Evolutionary conservation across 2,888 invertebrate genomes (phyloP), one percentile per base, ranked within the genome.

Genomic region (Nasonia oneida): DNA sequence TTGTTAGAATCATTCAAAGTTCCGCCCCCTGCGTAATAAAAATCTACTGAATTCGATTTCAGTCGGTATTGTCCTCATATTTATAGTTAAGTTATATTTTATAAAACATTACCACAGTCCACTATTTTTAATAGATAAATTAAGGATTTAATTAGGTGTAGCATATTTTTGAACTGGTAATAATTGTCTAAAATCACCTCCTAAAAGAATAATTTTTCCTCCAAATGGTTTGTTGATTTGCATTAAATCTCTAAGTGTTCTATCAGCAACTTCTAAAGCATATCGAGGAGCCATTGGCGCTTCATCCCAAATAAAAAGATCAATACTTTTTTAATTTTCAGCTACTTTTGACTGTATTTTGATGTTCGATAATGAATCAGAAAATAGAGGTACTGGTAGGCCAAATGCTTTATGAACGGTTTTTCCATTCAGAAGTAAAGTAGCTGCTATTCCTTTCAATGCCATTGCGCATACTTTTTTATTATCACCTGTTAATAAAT

Each of bases 51-150:
- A 74, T 37, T 73, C 71, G 0, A 73, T 6, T 39, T 74, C 71
- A n/a, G 12, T 2, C 1, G 4, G 3, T 3, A 2, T 4, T 37
- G 37, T 39, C 12, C 71, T 71, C n/a, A 71, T 39, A 39, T 71
- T 71, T 39, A 12, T 8, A 15, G 3, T 71, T 3, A 71, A 15
- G 29, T 12, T 2, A n/a, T 14, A 74, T 50, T n/a, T 74, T 3
- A 5, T 18, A 74, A 74, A 74, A 12, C 29, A 3, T 47, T 2
- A 0, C 50, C 74, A 74, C 39, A 74, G 12, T 10, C 12, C 10
- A 74, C 29, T 74, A 39, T 15, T n/a, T 37, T 73, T 73, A 73
- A 74, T 42, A 15, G 50, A 74, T 12, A 74, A 23, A 74, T 74
- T 50, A n/a, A 47, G 3, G 2, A 50, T 47, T 18, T 74, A 15